phyloP scores from a whole-genome alignment of 2,113 vertebrate species.

The Corythornis vintsioides region DNA sequence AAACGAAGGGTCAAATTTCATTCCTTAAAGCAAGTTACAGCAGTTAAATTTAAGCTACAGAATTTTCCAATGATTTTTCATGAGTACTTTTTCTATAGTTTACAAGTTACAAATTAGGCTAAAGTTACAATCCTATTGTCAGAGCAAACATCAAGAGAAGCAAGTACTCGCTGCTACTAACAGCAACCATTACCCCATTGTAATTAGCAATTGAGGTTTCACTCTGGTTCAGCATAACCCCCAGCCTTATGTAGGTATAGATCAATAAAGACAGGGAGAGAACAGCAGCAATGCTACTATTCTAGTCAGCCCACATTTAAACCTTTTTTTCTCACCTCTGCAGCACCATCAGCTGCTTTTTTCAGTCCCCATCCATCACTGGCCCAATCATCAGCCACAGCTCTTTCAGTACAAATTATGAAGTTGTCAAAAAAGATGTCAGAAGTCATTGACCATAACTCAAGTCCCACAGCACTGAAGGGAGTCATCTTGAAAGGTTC shows the following conservation, averaged over 20 bases:
- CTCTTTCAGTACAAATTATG: slow-evolving; percentile 88
- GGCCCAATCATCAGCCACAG: slow-evolving; percentile 90
- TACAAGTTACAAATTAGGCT: background rate
- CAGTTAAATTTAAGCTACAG: background rate
- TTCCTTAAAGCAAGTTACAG: background rate
- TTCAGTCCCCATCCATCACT: slow-evolving; percentile 94
- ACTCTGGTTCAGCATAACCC: background rate
- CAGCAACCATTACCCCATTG: background rate
- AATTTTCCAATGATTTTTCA: background rate
- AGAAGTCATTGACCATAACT: slow-evolving; percentile 98
- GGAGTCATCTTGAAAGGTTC: slow-evolving; percentile 94
- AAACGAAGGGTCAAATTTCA: background rate
- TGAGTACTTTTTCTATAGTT: background rate
- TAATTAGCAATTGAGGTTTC: background rate
- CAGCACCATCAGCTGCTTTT: slow-evolving; percentile 93
- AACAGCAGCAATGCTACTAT: background rate
- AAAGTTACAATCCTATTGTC: background rate
- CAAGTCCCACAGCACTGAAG: slow-evolving; percentile 91
- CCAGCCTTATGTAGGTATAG: background rate
- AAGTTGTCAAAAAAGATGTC: slow-evolving; percentile 99
- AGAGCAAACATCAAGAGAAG: background rate
- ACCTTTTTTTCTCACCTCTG: slow-evolving; percentile 81
- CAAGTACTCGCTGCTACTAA: background rate
- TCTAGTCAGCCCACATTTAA: background rate
- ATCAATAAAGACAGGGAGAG: background rate